These are phyloP conservation scores for Eudasyphora cyanicolor DNA, from an alignment of 2,888 invertebrate genomes.

Conservation along the genomic window DNA sequence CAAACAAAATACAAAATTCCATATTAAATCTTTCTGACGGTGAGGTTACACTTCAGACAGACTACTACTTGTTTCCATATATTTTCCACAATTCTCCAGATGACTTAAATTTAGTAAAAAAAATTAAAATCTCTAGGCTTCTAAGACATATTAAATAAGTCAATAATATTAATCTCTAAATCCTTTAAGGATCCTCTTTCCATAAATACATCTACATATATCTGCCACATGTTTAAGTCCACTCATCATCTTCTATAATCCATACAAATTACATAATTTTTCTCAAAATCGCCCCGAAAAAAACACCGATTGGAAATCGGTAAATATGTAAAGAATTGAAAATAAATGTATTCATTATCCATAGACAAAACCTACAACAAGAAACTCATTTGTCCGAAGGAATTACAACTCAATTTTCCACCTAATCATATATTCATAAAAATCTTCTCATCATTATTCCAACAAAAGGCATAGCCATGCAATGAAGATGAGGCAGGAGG, in stretches of 20 bases:
- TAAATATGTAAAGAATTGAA: not conserved
- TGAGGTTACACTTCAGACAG: no score
- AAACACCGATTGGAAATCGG: not conserved
- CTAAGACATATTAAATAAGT: no score
- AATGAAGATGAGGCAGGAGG: not conserved
- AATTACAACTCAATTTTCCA: constrained; percentile 34
- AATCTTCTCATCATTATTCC: constrained; percentile 16
- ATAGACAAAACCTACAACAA: no score
- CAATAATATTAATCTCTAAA: no score
- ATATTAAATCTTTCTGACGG: no score
- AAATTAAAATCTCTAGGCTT: no score
- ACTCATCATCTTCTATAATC: constrained; percentile 16
- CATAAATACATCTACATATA: no score
- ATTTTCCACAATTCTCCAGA: no score
- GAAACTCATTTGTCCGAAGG: not conserved
- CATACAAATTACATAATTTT: constrained; percentile 15
- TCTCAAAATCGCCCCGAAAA: not conserved
- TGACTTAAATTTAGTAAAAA: no score
- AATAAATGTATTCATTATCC: constrained; percentile 4
- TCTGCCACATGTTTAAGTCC: not conserved
- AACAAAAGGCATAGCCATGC: not conserved
- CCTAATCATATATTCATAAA: constrained; percentile 36
- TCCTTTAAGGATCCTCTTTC: not conserved
- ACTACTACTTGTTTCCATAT: no score
- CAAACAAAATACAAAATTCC: no score